A percentile compares a stretch with the other conserved stretches of the same genome.
These are phyloP conservation scores for Sepioteuthis lessoniana DNA, from an alignment of 2,888 invertebrate genomes.

Conservation along the genomic window DNA sequence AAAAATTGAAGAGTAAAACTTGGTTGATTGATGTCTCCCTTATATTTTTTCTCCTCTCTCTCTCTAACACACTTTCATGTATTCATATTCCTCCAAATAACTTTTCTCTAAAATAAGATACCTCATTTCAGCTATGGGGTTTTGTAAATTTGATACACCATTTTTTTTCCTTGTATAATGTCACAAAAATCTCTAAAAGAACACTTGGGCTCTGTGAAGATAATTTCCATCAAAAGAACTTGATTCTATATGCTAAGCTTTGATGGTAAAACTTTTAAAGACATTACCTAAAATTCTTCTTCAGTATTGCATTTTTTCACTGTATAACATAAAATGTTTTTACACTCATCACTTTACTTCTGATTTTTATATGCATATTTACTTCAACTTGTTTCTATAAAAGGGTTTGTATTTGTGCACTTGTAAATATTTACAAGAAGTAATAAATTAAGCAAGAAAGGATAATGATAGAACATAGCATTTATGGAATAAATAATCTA, in stretches of 20 bases:
- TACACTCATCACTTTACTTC: background rate
- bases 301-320: background rate
- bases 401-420: background rate
- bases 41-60: background rate
- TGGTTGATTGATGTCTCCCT: background rate
- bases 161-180: background rate
- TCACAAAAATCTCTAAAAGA: background rate
- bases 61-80: background rate
- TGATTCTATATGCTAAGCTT: background rate
- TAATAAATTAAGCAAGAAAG: too few relatives aligned
- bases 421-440: background rate
- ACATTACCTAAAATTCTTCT: background rate
- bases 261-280: background rate
- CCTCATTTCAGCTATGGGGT: too few relatives aligned
- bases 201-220: background rate
- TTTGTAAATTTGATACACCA: slow-evolving; percentile 16
- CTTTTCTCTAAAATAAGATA: too few relatives aligned
- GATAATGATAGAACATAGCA: too few relatives aligned
- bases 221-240: background rate
- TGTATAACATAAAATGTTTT: background rate
- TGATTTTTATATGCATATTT: background rate
- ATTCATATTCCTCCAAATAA: too few relatives aligned
- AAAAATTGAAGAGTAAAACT: background rate
- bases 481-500: too few relatives aligned
- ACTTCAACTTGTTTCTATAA: background rate